Base-by-base conservation (phyloP, 2,797 vertebrate species). In the Acanthopagrus latus region DNA sequence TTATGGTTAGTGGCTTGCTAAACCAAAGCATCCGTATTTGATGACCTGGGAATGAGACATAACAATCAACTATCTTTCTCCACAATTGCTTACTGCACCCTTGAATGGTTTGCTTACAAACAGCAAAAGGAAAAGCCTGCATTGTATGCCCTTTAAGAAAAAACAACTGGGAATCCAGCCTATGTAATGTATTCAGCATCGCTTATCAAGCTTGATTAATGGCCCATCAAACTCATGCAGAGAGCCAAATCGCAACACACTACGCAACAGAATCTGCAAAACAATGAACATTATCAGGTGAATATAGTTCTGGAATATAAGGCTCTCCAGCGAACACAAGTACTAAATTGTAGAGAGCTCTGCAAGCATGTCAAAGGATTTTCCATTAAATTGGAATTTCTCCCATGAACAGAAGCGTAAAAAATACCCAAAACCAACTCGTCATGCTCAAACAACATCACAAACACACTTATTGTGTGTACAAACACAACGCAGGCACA, bases 201-300 rank as follows among this genome's bases (percentile, higher is more conserved):
- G 1, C 44, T 72, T 38, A 73, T 65, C 11, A 57, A 67, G 47
- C 56, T 62, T 29, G 4, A 47, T 76, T 60, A 60, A 17, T 56
- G 44, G n/a, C 20, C 21, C 41, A 41, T 81, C 38, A 68, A 66
- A 54, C 57, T 68, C 66, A 44, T 21, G 57, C 47, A 64, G 68
- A 23, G 23, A 71, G 46, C 27, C 54, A 13, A 41, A 6, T 33
- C 29, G 29, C 29, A 33, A 73, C 51, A 47, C 14, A 41, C 5
- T 33, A 29, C 3, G 0, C 21, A 59, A 54, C 17, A 76, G 51
- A 69, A 68, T 55, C 27, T 57, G 62, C 66, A 59, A 46, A 41
- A 80, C 48, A 64, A 65, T 33, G 5, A 75, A 43, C 21, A 54
- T 66, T 38, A 65, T 71, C 46, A 54, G 38, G 48, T 74, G 51